phyloP scores from a whole-genome alignment of 2,888 invertebrate genomes.

The Neocrepidodera transversa region DNA sequence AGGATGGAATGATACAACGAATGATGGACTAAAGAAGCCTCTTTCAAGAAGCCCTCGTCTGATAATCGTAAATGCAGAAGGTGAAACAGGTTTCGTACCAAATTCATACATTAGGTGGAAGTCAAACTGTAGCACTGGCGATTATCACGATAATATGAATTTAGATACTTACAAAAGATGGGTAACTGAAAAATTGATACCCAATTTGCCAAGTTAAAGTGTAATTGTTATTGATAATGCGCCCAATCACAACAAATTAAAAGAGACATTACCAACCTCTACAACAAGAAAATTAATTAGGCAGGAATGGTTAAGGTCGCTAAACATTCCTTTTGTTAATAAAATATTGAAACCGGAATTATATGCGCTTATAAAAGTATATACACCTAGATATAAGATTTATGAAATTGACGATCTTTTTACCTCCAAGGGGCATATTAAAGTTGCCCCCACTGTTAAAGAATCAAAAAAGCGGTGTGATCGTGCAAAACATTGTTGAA shows the following conservation, averaged over 20 bases:
- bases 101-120: conserved; percentile 15
- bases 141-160: conserved; percentile 28
- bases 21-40: not conserved
- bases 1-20: too few relatives aligned
- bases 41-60: conserved; percentile 2
- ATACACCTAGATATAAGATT: too few relatives aligned
- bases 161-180: conserved; percentile 26
- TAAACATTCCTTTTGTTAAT: not conserved
- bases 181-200: conserved; percentile 26
- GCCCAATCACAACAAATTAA: conserved; percentile 24
- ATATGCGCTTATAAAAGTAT: too few relatives aligned
- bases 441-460: too few relatives aligned
- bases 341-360: not conserved
- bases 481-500: too few relatives aligned
- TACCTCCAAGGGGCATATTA: too few relatives aligned
- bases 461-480: too few relatives aligned
- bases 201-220: conserved; percentile 38
- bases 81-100: conserved; percentile 23
- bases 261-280: conserved; percentile 15
- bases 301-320: not conserved
- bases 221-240: conserved; percentile 43
- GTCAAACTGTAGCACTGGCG: conserved; percentile 6
- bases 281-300: not conserved
- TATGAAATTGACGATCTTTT: too few relatives aligned
- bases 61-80: conserved; percentile 28